A percentile compares a stretch with the other conserved stretches of the same genome.
These are phyloP conservation scores for Scelioninae gen. 2 DNA, from an alignment of 2,888 invertebrate species.

Conservation along the genomic window DNA sequence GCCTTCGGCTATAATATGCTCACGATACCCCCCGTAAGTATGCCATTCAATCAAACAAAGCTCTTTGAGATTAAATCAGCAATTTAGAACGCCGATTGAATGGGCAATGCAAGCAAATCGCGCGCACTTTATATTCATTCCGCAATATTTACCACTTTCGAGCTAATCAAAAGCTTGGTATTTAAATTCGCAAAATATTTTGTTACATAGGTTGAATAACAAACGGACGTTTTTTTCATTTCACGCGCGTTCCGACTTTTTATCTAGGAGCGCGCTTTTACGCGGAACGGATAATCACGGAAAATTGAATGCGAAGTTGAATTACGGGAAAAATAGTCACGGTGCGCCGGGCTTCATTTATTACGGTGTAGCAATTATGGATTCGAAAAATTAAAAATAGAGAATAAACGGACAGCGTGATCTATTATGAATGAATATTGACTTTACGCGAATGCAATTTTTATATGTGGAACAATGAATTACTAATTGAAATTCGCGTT, in stretches of 20 bases:
- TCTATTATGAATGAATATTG: background rate
- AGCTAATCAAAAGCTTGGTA: constrained; percentile 32
- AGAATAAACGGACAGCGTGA: no score
- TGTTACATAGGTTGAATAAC: constrained; percentile 29
- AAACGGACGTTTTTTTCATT: constrained; percentile 30
- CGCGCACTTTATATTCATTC: constrained; percentile 37
- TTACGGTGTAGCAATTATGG: constrained; percentile 6
- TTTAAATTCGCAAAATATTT: constrained; percentile 39
- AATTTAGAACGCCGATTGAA: constrained; percentile 47
- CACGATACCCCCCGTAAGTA: constrained; percentile 41
- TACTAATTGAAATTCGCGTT: no score
- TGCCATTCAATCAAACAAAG: constrained; percentile 53
- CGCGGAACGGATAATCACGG: constrained; percentile 5
- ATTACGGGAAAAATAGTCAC: constrained; percentile 4
- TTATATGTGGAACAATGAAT: background rate
- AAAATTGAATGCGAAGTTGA: constrained; percentile 13
- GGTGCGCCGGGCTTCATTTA: background rate
- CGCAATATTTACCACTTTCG: constrained; percentile 45
- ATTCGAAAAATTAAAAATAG: constrained; percentile 3
- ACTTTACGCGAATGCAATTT: background rate
- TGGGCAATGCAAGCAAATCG: constrained; percentile 28
- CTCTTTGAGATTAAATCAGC: constrained; percentile 49
- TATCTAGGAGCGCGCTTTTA: constrained; percentile 12
- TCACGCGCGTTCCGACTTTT: constrained; percentile 13
- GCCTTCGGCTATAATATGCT: constrained; percentile 44